Base-by-base conservation (phyloP, 2,113 vertebrate species). In the Aptenodytes patagonicus region DNA sequence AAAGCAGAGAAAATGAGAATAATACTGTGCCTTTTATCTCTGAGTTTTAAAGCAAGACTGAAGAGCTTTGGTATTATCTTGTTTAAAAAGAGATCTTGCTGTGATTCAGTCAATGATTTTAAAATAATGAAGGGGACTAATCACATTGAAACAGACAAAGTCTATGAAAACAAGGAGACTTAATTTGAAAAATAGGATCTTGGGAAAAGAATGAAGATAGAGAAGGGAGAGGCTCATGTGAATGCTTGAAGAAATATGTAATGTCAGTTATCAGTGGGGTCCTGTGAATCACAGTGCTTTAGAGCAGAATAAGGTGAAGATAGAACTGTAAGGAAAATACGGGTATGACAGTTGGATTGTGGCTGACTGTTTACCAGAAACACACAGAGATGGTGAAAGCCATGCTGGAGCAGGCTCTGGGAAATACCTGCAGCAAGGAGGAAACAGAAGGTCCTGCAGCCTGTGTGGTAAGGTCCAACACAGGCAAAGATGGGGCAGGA, bases 131-230 rank as follows among this genome's bases (percentile, higher is more conserved):
- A 88, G 89, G 73, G 76, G 77, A 93, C 97, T 94, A 90, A 95
- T 97, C 96, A 94, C 93, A 88, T 91, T 92, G 95, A 95, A 98
- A 97, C 55, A 92, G 96, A 96, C 72, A 89, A 96, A 97, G 87
- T 92, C 94, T 93, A 32, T 92, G 93, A 93, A 98, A 97, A 97
- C 79, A 94, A 87, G 80, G 78, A 92, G 81, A 88, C 71, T 96
- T 94, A 90, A 94, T 93, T 92, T 83, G 89, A 91, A 97, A 94
- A 97, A 89, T 16, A 91, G 81, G 72, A 96, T 97, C 93, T 95
- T 89, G 90, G 94, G 92, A 87, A 97, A 93, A 91, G 62, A 91
- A 94, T 57, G 60, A 91, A 66, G 47, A 49, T 51, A 68, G 61
- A 82, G 87, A 84, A 95, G 84, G 64, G 73, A 57, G 69, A 71